Percentiles rank a stretch among this genome's conserved stretches.
Conservation (phyloP, 2,113 vertebrate species). For the Ictalurus punctatus region DNA sequence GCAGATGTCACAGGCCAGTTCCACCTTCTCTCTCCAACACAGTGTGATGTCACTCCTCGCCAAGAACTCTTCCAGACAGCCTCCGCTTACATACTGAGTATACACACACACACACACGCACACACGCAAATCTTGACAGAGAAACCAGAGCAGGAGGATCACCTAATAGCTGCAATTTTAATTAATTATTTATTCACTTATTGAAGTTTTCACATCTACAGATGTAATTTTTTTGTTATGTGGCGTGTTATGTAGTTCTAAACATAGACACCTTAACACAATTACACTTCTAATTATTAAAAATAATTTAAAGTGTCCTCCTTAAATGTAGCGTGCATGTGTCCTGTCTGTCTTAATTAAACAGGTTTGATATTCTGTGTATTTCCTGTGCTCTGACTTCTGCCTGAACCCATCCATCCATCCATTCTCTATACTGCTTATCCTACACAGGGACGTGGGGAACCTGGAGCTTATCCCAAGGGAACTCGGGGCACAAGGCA, state of each 20-base stretch:
- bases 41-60: constrained; percentile 68
- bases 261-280: not conserved
- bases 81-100: constrained; percentile 74
- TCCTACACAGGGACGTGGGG: too few species aligned
- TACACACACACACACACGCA: constrained; percentile 37
- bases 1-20: constrained; percentile 74
- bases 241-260: not conserved
- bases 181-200: not conserved
- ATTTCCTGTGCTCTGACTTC: not conserved
- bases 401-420: not conserved
- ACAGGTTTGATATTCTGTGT: not conserved
- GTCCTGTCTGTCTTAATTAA: not conserved
- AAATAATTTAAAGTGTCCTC: not conserved
- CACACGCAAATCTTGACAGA: not conserved
- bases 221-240: not conserved
- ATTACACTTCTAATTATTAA: not conserved
- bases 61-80: constrained; percentile 75
- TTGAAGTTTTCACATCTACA: not conserved
- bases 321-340: not conserved
- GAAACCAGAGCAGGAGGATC: not conserved
- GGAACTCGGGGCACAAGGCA: too few species aligned
- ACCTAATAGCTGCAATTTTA: not conserved
- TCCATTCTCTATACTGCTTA: too few species aligned
- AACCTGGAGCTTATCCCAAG: too few species aligned
- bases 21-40: constrained; percentile 75